A percentile compares a stretch with the other conserved stretches of the same genome.
These are phyloP conservation scores for Coreoperca whiteheadi DNA, from an alignment of 2,113 vertebrate genomes.

Conservation along the genomic window DNA sequence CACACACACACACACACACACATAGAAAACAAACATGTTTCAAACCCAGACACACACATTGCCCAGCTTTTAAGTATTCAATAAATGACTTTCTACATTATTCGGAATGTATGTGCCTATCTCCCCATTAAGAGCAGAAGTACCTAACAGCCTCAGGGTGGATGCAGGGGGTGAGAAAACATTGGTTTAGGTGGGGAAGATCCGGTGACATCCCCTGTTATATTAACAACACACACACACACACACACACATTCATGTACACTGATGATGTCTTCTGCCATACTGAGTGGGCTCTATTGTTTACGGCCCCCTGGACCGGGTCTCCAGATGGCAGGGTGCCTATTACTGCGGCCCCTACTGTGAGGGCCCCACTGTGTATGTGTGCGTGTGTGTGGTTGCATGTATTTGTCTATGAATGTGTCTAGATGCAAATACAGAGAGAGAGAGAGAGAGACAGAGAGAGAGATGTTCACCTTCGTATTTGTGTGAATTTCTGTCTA, in stretches of 20 bases:
- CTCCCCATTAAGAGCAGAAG: slow-evolving; percentile 45
- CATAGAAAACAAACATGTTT: slow-evolving; percentile 9
- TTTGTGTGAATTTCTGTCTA: slow-evolving; percentile 30
- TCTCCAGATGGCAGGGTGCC: slow-evolving; percentile 83
- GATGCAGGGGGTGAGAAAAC: slow-evolving; percentile 76
- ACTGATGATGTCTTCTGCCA: slow-evolving; percentile 62
- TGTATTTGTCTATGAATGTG: slow-evolving; percentile 40
- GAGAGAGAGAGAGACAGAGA: neutral
- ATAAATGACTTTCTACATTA: slow-evolving; percentile 65
- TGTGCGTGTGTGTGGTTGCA: slow-evolving; percentile 22
- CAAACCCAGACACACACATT: slow-evolving; percentile 9
- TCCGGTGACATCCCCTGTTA: slow-evolving; percentile 47
- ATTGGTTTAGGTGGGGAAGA: slow-evolving; percentile 72
- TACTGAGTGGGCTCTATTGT: slow-evolving; percentile 77
- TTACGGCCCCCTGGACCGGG: slow-evolving; percentile 77
- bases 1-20: slow-evolving; percentile 7
- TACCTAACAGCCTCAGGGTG: slow-evolving; percentile 67
- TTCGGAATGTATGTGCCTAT: slow-evolving; percentile 55
- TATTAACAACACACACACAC: slow-evolving; percentile 48
- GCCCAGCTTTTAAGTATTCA: slow-evolving; percentile 29
- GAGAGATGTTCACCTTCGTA: slow-evolving; percentile 28
- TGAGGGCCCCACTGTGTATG: slow-evolving; percentile 70
- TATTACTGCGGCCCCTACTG: slow-evolving; percentile 79
- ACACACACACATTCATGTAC: slow-evolving; percentile 31
- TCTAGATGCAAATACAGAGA: slow-evolving; percentile 48